phyloP scores from a whole-genome alignment of 2,888 invertebrate species.

The Dynastes hyllus region DNA sequence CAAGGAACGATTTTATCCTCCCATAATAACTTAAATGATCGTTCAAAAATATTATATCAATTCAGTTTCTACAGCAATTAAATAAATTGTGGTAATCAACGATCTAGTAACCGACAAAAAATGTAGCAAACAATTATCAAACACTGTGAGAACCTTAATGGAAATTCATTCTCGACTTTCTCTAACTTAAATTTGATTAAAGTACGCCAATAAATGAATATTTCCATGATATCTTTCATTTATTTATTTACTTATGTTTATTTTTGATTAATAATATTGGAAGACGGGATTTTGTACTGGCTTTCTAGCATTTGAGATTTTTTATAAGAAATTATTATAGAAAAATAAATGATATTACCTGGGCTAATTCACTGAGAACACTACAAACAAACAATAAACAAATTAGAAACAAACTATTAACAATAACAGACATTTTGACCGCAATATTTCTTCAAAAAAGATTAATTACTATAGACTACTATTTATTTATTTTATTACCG shows the following conservation, averaged over 20 bases:
- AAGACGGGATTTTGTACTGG: no score
- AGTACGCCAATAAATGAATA: neutral
- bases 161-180: neutral
- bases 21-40: no score
- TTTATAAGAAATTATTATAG: no score
- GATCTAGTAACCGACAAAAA: neutral
- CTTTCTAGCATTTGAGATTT: no score
- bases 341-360: constrained; percentile 2
- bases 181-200: neutral
- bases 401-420: constrained; percentile 11
- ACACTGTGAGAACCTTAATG: neutral
- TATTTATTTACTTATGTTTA: neutral
- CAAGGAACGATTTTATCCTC: no score
- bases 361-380: neutral
- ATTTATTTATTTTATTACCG: neutral
- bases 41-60: no score
- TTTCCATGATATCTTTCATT: no score
- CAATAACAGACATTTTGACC: neutral
- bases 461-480: neutral
- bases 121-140: neutral
- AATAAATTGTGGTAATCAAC: neutral
- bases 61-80: neutral
- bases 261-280: neutral
- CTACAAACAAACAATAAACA: constrained; percentile 13
- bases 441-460: neutral